Percentiles rank a stretch among this genome's conserved stretches.
Evolutionary conservation across 1,140 invertebrate genomes (phyloP).

Genomic region (Drosophila orosa): DNA sequence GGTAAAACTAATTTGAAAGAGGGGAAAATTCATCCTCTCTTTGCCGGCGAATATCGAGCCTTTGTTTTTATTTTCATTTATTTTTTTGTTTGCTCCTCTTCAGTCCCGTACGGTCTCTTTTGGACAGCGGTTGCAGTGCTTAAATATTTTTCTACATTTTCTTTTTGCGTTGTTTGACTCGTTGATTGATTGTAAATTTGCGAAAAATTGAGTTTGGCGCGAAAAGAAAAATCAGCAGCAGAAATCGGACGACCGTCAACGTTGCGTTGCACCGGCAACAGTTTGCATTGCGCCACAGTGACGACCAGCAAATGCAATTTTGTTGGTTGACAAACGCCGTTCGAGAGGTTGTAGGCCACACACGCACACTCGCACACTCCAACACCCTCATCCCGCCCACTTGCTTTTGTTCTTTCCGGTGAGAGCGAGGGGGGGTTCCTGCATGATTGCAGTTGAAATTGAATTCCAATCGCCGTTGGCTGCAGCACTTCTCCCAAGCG

Average conservation of each 20-base stretch:
- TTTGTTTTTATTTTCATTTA: conserved; percentile 21
- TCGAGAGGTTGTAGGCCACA: conserved; percentile 50
- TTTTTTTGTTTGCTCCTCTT: conserved; percentile 26
- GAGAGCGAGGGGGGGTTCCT: conserved; percentile 14
- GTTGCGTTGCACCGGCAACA: conserved; percentile 9
- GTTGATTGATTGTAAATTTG: conserved; percentile 58
- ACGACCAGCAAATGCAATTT: conserved; percentile 66
- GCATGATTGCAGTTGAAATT: conserved; percentile 71
- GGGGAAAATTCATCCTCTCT: conserved; percentile 29
- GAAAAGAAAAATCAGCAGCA: conserved; percentile 27
- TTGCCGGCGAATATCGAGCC: conserved; percentile 20
- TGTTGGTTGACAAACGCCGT: conserved; percentile 77
- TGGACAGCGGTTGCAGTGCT: conserved; percentile 32
- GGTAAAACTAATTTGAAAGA: conserved; percentile 31
- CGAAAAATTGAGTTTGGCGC: conserved; percentile 47
- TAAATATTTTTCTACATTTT: conserved; percentile 11
- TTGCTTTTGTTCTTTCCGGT: conserved; percentile 29
- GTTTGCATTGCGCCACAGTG: conserved; percentile 9
- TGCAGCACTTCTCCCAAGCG: conserved; percentile 30
- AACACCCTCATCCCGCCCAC: conserved; percentile 2
- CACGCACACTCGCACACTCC: not conserved
- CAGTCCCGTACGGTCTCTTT: conserved; percentile 41
- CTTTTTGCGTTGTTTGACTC: conserved; percentile 4
- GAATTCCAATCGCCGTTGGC: conserved; percentile 58
- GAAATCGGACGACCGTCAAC: conserved; percentile 9